phyloP scores from a whole-genome alignment of 2,113 vertebrate genomes.

The Gorsachius goisagi region DNA sequence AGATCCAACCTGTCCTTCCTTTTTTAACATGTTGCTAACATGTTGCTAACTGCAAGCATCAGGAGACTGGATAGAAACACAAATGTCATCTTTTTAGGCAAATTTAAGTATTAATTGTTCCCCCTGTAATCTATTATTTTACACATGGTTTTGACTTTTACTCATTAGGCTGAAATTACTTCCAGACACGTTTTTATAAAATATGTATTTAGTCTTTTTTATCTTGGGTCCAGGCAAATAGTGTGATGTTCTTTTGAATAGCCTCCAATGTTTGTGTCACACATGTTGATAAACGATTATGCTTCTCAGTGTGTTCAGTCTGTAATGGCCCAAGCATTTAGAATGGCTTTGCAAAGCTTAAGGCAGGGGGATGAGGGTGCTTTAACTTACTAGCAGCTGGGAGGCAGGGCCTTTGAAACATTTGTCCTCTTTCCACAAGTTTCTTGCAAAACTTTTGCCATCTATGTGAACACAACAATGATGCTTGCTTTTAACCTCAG shows the following conservation, averaged over 20 bases:
- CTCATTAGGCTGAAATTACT: neutral
- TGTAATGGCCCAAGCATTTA: neutral
- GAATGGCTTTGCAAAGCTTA: neutral
- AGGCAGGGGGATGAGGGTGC: neutral
- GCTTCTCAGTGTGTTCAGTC: slow-evolving; percentile 16
- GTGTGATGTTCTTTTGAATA: neutral
- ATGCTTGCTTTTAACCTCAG: neutral
- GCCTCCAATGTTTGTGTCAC: neutral
- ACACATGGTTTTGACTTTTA: neutral
- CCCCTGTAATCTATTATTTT: neutral
- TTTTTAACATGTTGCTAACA: neutral
- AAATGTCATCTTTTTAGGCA: neutral
- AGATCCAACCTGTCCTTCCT: neutral
- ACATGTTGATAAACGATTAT: neutral
- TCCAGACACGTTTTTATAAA: neutral
- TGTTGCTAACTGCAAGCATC: neutral
- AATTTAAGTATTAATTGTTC: neutral
- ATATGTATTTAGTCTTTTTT: neutral
- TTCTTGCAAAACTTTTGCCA: neutral
- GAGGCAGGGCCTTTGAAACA: neutral
- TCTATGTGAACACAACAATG: neutral
- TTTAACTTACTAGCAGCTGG: neutral
- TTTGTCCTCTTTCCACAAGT: neutral
- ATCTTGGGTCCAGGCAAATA: neutral
- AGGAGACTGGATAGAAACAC: neutral